phyloP scores from a whole-genome alignment of 1,140 invertebrate genomes.

The Eriocheir sinensis region DNA sequence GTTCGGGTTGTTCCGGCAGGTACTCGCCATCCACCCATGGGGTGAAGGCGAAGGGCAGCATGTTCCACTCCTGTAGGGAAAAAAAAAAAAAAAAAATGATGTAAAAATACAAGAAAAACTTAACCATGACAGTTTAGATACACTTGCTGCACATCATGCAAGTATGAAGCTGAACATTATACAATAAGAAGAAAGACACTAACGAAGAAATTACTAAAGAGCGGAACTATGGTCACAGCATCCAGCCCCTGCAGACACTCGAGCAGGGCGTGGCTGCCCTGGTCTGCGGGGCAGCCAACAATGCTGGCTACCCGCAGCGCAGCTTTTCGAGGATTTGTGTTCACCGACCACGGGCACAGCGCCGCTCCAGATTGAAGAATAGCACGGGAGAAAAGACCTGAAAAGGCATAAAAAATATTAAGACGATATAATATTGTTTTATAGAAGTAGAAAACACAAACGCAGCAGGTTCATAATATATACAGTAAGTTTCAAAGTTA shows the following conservation, averaged over 20 bases:
- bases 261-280: not conserved
- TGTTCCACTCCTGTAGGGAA: not conserved
- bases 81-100: no score
- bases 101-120: no score
- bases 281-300: not conserved
- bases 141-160: no score
- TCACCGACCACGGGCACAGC: slow-evolving; percentile 56
- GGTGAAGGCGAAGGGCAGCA: not conserved
- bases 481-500: not conserved
- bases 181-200: not conserved
- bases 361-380: slow-evolving; percentile 63
- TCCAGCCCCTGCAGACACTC: slow-evolving; percentile 13
- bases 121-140: no score
- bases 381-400: slow-evolving; percentile 56
- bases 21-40: slow-evolving; percentile 54
- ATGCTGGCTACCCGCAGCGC: not conserved
- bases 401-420: not conserved
- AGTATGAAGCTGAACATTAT: no score
- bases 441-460: no score
- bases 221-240: not conserved
- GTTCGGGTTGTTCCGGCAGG: slow-evolving; percentile 40
- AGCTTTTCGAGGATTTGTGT: not conserved
- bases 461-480: no score
- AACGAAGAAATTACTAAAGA: not conserved
- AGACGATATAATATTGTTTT: no score